These are phyloP conservation scores for Monopterus albus DNA, from an alignment of 2,113 vertebrate species.

Conservation along the genomic window DNA sequence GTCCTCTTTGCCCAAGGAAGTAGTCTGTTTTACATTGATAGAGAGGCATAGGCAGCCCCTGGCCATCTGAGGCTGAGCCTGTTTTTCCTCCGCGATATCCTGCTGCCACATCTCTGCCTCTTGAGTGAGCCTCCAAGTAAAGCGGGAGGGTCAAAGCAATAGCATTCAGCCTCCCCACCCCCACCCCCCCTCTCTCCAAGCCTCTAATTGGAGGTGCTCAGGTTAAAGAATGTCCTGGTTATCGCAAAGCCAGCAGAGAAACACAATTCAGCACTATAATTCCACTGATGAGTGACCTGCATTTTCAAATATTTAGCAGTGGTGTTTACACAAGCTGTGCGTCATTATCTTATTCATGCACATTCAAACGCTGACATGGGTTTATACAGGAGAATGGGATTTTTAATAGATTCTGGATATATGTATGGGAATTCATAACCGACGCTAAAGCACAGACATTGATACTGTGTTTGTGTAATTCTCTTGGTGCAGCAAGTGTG, in stretches of 20 bases:
- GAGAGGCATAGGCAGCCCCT: conserved; percentile 86
- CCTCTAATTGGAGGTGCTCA: conserved; percentile 81
- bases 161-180: conserved; percentile 18
- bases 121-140: conserved; percentile 70
- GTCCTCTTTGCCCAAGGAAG: conserved; percentile 90
- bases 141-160: conserved; percentile 76
- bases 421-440: conserved; percentile 44
- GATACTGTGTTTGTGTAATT: conserved; percentile 63
- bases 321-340: conserved; percentile 64
- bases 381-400: conserved; percentile 55
- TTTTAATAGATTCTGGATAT: conserved; percentile 68
- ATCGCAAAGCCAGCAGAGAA: conserved; percentile 79
- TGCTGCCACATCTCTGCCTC: conserved; percentile 78
- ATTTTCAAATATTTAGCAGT: conserved; percentile 73
- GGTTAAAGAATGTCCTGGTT: conserved; percentile 82
- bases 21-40: conserved; percentile 98
- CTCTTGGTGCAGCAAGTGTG: conserved; percentile 59
- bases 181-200: conserved; percentile 30
- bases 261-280: conserved; percentile 68
- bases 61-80: conserved; percentile 74
- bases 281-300: conserved; percentile 69
- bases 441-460: conserved; percentile 50
- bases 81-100: conserved; percentile 79
- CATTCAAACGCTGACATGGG: conserved; percentile 65
- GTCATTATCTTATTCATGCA: conserved; percentile 72